A percentile compares a stretch with the other conserved stretches of the same genome.
These are phyloP conservation scores for Micromys minutus DNA, from an alignment of 2,113 vertebrate species.

Conservation along the genomic window DNA sequence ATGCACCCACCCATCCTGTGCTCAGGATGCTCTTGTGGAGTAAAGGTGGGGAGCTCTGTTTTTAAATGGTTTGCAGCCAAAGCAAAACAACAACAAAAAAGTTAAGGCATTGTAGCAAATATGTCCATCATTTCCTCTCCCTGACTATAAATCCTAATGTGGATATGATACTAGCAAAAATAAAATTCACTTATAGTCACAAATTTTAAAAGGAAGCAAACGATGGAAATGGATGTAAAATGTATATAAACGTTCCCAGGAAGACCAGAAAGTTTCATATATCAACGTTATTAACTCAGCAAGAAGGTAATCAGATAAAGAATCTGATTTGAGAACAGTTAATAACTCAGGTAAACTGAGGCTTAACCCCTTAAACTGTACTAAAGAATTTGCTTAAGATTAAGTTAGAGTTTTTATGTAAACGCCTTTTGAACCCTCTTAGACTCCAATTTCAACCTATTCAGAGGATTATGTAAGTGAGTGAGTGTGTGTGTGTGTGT, in stretches of 20 bases:
- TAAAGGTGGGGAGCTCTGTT: too few relatives aligned
- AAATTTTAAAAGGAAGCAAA: not conserved
- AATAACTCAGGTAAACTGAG: not conserved
- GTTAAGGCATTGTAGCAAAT: too few relatives aligned
- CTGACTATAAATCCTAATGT: not conserved
- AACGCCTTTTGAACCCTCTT: not conserved
- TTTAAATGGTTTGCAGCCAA: too few relatives aligned
- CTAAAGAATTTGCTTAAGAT: not conserved
- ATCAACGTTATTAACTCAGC: not conserved
- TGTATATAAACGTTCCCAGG: not conserved
- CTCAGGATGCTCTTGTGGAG: too few relatives aligned
- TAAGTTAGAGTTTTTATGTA: not conserved
- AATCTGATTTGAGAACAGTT: not conserved
- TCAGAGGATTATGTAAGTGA: not conserved
- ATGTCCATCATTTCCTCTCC: not conserved
- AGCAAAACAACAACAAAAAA: too few relatives aligned
- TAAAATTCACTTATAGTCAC: not conserved
- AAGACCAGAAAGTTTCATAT: not conserved
- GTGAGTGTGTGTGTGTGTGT: too few relatives aligned
- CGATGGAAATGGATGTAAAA: not conserved
- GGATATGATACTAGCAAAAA: not conserved
- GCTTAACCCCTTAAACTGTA: not conserved
- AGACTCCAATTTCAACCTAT: not conserved
- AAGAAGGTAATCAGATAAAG: not conserved
- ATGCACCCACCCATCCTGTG: too few relatives aligned